These are phyloP conservation scores for Tetragonula carbonaria DNA, from an alignment of 2,888 invertebrate species.

Conservation along the genomic window DNA sequence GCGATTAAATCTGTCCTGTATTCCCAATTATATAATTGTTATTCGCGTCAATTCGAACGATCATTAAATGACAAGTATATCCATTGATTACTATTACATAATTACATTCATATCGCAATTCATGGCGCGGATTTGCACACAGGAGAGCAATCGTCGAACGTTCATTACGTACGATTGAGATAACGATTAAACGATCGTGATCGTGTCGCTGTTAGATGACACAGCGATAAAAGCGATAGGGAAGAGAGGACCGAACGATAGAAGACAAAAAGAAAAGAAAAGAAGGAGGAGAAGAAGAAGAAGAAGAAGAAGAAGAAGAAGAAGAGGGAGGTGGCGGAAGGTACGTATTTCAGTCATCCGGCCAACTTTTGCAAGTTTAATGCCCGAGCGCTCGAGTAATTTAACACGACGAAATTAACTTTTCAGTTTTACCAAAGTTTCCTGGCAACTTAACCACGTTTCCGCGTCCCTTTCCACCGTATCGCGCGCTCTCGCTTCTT, in stretches of 20 bases:
- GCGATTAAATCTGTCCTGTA: too few species aligned
- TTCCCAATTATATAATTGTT: too few species aligned
- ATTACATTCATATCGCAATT: not conserved
- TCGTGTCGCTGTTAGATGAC: slow-evolving; percentile 48
- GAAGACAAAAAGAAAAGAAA: not conserved
- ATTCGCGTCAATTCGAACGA: not conserved
- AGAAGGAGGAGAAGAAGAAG: slow-evolving; percentile 29
- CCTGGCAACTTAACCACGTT: slow-evolving; percentile 78
- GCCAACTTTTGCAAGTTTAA: slow-evolving; percentile 81
- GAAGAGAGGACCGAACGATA: slow-evolving; percentile 18
- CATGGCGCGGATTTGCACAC: not conserved
- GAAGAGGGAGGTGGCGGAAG: slow-evolving; percentile 60
- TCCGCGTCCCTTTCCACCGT: slow-evolving; percentile 55
- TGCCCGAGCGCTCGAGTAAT: slow-evolving; percentile 81
- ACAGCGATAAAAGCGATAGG: slow-evolving; percentile 23
- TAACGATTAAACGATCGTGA: slow-evolving; percentile 44
- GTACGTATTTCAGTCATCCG: slow-evolving; percentile 80
- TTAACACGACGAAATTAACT: slow-evolving; percentile 83
- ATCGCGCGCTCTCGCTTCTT: slow-evolving; percentile 51
- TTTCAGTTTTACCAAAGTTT: slow-evolving; percentile 83
- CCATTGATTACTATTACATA: not conserved
- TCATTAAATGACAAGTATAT: not conserved
- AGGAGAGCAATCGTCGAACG: not conserved
- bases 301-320: slow-evolving; percentile 36
- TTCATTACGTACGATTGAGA: not conserved